phyloP scores from a whole-genome alignment of 2,888 invertebrate genomes.

The Campopleginae sp. region DNA sequence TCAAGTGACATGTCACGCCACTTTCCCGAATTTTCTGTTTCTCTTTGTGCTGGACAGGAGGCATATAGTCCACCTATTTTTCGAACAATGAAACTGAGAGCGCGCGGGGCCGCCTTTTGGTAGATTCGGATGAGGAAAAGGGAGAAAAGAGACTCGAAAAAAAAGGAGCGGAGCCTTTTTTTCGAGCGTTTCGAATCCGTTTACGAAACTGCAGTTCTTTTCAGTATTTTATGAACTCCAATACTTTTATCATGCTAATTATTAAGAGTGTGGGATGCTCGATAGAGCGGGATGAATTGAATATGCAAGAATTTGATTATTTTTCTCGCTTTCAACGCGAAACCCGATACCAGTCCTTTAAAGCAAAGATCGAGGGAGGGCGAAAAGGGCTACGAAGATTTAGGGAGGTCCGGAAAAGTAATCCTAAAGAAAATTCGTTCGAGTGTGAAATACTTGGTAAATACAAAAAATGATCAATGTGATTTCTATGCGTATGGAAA shows the following conservation, averaged over 20 bases:
- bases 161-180: constrained; percentile 9
- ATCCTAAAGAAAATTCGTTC: constrained; percentile 15
- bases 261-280: constrained; percentile 37
- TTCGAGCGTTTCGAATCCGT: constrained; percentile 59
- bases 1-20: constrained; percentile 68
- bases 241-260: constrained; percentile 66
- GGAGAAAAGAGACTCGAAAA: constrained; percentile 35
- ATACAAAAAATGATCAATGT: neutral
- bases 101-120: constrained; percentile 44
- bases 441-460: constrained; percentile 52
- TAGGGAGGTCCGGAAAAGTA: constrained; percentile 19
- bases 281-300: constrained; percentile 39
- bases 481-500: neutral
- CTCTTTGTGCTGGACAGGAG: constrained; percentile 42
- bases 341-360: constrained; percentile 40
- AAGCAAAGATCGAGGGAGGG: constrained; percentile 30
- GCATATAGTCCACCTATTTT: constrained; percentile 11
- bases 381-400: constrained; percentile 17
- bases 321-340: constrained; percentile 18
- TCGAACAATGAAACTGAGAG: constrained; percentile 14
- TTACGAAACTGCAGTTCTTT: constrained; percentile 46
- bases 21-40: constrained; percentile 63
- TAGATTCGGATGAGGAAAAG: constrained; percentile 22
- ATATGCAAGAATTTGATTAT: constrained; percentile 57
- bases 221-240: constrained; percentile 41